Conservation (phyloP, 2,888 invertebrate species). For the Thymelicus lineola region DNA sequence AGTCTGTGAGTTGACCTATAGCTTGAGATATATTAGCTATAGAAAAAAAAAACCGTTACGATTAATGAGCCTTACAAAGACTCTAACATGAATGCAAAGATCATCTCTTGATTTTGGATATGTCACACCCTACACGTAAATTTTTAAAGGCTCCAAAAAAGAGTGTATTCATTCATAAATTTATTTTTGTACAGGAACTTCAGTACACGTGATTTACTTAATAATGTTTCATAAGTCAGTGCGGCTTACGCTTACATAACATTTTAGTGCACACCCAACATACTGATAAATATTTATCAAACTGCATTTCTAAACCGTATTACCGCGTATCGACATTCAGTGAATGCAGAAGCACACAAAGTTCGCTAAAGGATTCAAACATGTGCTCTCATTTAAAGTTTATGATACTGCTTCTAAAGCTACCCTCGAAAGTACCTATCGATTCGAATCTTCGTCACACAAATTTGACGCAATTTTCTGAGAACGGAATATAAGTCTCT, state of each 20-base stretch:
- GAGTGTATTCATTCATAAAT: too few species aligned
- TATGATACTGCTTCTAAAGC: conserved; percentile 10
- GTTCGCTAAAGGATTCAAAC: conserved; percentile 10
- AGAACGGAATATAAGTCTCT: background rate
- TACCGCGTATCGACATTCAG: conserved; percentile 17
- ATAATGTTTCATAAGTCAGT: too few species aligned
- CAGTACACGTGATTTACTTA: too few species aligned
- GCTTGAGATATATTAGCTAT: too few species aligned
- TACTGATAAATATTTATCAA: background rate
- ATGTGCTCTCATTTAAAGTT: conserved; percentile 22
- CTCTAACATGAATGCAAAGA: too few species aligned
- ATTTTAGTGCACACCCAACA: background rate
- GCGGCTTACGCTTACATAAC: background rate
- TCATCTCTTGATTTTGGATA: too few species aligned
- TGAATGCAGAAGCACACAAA: conserved; percentile 10
- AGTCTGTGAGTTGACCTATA: too few species aligned
- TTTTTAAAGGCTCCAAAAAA: too few species aligned
- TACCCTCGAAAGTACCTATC: conserved; percentile 8
- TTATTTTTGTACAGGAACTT: too few species aligned
- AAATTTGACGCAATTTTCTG: background rate
- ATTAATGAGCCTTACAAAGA: too few species aligned
- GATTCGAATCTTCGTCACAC: conserved; percentile 5
- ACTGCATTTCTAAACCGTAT: conserved; percentile 6
- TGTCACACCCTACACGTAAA: too few species aligned
- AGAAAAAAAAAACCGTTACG: too few species aligned